These are phyloP conservation scores for Platynereis dumerilii DNA, from an alignment of 2,888 invertebrate species.

Conservation along the genomic window DNA sequence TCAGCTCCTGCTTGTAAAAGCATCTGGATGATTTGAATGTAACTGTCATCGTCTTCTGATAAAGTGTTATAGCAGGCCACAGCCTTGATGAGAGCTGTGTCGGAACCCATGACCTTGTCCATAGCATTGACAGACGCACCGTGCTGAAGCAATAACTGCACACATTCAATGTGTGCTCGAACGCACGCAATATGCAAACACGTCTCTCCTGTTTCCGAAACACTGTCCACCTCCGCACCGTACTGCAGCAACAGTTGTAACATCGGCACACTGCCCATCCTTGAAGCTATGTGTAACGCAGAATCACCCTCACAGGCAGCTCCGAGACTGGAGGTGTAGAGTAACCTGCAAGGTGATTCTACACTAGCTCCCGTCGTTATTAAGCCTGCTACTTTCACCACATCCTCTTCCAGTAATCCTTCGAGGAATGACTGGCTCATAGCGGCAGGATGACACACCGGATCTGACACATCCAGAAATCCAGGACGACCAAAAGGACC, in stretches of 20 bases:
- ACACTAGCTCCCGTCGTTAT: too few species aligned
- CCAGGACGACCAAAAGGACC: too few species aligned
- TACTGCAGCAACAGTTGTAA: slow-evolving; percentile 12
- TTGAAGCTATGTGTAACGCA: slow-evolving; percentile 23
- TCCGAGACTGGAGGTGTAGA: too few species aligned
- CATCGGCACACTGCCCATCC: slow-evolving; percentile 8
- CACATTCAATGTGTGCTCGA: slow-evolving; percentile 15
- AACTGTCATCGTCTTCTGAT: not conserved
- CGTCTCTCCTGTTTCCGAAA: slow-evolving; percentile 19
- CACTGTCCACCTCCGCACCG: slow-evolving; percentile 18
- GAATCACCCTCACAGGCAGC: slow-evolving; percentile 3
- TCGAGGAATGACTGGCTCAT: too few species aligned
- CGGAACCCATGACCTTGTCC: slow-evolving; percentile 1
- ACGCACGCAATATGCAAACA: slow-evolving; percentile 27
- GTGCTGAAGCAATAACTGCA: slow-evolving; percentile 18
- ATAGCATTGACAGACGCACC: slow-evolving; percentile 17
- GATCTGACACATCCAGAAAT: too few species aligned
- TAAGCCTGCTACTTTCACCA: too few species aligned
- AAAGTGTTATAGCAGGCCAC: slow-evolving; percentile 13
- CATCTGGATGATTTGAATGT: slow-evolving; percentile 10
- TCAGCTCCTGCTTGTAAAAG: slow-evolving; percentile 19
- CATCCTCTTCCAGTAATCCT: too few species aligned
- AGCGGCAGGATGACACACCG: too few species aligned
- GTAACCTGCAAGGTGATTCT: too few species aligned
- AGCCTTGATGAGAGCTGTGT: slow-evolving; percentile 16